These are phyloP conservation scores for Odontophorus gujanensis DNA, from an alignment of 2,113 vertebrate genomes.

Conservation along the genomic window DNA sequence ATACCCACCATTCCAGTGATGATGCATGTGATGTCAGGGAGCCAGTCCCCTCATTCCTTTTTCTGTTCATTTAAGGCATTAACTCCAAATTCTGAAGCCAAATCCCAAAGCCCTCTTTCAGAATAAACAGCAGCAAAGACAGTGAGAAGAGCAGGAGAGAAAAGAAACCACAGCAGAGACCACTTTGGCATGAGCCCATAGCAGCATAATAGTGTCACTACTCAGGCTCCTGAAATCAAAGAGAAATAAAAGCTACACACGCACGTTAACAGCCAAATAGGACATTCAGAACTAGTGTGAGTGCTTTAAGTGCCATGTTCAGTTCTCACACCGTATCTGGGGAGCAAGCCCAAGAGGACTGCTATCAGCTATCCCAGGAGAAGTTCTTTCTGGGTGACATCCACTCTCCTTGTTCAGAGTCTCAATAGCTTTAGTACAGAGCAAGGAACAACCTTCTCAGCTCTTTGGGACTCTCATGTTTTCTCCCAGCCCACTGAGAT, in stretches of 20 bases:
- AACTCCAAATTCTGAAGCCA: background rate
- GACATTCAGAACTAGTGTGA: accelerated
- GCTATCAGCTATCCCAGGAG: background rate
- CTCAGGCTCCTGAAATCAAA: background rate
- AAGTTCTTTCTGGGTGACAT: background rate
- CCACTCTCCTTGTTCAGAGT: background rate
- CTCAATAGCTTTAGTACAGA: background rate
- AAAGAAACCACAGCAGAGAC: background rate
- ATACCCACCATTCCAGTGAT: accelerated
- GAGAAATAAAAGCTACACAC: background rate
- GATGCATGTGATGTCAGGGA: background rate
- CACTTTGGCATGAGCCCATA: accelerated
- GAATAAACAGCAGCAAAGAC: background rate
- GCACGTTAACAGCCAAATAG: background rate
- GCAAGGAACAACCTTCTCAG: background rate
- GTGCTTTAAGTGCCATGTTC: accelerated
- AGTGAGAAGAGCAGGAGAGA: accelerated
- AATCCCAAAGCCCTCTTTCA: background rate
- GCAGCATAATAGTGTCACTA: background rate
- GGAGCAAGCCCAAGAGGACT: background rate
- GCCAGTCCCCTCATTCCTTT: background rate
- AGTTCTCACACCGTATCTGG: accelerated
- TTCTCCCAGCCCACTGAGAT: background rate
- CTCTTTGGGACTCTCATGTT: background rate
- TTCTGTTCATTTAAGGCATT: background rate